Base-by-base conservation (phyloP, 2,888 invertebrate species). In the Ochropleura leucogaster region DNA sequence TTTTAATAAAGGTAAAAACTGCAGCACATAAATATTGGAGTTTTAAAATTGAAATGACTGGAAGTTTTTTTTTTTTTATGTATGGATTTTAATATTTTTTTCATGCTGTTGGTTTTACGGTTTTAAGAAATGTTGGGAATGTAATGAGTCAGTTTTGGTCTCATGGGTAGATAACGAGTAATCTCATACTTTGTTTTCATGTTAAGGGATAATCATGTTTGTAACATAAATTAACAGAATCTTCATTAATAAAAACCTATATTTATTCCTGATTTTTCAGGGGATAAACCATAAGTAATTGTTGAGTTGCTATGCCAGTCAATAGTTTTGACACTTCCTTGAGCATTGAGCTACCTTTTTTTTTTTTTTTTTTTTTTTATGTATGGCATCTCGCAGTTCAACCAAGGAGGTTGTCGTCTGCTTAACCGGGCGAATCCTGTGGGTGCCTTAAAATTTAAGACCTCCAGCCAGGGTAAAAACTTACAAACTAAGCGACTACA, bases 1-100 rank as follows among this genome's bases (percentile, higher is more conserved):
- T 83, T 83, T 85, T 79, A 85, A 74, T 83, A 80, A 87, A 79
- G 69, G 47, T 77, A 72, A 72, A 69, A 75, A 75, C 30, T 51
- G 47, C 49, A 12, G 46, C 42, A 72, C 46, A 47, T 74, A 65
- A 77, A 83, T 74, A 71, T 51, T 51, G 30, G 18, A 65, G 55
- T 65, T 77, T 80, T 68, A 55, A 80, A 70, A 73, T 70, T 76
- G 47, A 49, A 82, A 74, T 69, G 30, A 68, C 55, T 76, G 46
- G 49, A 20, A 46, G 10, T 68, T 68, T 72, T 47, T 42, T 68
- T 72, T 47, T 42, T 70, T 47, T n/a, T 46, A 76, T 49, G 42
- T 62, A 44, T 12, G n/a, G 3, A 57, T 62, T 72, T 74, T 40
- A n/a, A 47, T 46, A 57, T n/a, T 68, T 42, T 57, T 68, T 46